phyloP scores from a whole-genome alignment of 2,888 invertebrate species.

The Philonicus albiceps region DNA sequence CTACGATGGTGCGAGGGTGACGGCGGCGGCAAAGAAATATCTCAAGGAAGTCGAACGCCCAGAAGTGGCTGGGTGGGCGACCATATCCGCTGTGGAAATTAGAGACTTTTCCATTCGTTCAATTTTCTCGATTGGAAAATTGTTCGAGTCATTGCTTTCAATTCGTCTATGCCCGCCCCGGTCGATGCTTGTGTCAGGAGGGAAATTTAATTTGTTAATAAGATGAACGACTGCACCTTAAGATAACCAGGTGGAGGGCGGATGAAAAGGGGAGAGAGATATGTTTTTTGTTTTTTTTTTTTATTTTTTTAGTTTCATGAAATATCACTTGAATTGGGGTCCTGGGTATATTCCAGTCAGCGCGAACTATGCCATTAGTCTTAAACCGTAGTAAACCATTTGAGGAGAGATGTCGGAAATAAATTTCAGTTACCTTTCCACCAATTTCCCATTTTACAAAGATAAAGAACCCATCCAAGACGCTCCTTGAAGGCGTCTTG shows the following conservation, averaged over 20 bases:
- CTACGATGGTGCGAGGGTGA: background rate
- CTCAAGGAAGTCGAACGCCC: background rate
- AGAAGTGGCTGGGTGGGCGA: slow-evolving; percentile 14
- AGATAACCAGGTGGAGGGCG: background rate
- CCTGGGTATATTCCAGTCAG: background rate
- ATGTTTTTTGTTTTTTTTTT: too few species aligned
- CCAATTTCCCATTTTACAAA: background rate
- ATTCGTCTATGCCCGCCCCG: slow-evolving; percentile 1
- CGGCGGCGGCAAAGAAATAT: background rate
- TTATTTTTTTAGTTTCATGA: background rate
- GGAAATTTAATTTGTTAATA: slow-evolving; percentile 38
- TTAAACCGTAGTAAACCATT: background rate
- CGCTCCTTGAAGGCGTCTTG: background rate
- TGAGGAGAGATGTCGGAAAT: background rate
- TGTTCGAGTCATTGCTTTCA: slow-evolving; percentile 37
- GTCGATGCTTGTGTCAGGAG: slow-evolving; percentile 3
- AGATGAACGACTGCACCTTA: slow-evolving; percentile 28
- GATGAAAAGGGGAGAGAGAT: background rate
- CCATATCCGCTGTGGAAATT: slow-evolving; percentile 30
- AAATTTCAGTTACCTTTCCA: background rate
- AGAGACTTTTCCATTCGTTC: slow-evolving; percentile 35
- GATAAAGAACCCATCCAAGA: background rate
- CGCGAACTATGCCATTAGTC: background rate
- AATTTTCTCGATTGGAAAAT: slow-evolving; percentile 39
- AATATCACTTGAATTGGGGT: background rate